Evolutionary conservation across 2,113 vertebrate species (phyloP).

Genomic region (Crypturellus undulatus): DNA sequence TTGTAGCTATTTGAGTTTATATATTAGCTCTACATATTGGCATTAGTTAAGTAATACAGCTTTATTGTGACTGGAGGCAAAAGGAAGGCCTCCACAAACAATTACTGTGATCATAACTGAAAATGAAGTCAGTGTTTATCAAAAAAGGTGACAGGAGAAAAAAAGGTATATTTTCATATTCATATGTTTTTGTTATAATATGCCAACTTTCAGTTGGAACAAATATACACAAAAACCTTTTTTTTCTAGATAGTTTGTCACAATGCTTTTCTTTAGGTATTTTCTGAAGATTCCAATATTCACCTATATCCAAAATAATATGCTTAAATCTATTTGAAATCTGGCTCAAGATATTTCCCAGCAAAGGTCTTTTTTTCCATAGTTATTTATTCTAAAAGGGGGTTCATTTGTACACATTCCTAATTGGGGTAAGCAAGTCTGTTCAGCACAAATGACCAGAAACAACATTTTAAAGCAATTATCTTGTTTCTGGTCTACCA

Average conservation of each 20-base stretch:
- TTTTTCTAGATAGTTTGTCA: background rate
- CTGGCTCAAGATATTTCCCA: background rate
- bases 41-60: background rate
- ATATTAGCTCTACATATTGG: background rate
- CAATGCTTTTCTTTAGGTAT: background rate
- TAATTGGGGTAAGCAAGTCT: background rate
- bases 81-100: background rate
- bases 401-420: background rate
- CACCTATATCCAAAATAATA: background rate
- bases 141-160: background rate
- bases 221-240: background rate
- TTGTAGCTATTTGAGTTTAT: background rate
- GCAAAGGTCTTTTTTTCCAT: background rate
- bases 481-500: background rate
- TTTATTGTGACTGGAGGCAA: background rate
- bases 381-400: background rate
- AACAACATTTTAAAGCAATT: background rate
- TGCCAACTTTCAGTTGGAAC: background rate
- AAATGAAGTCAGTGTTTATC: background rate
- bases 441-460: background rate
- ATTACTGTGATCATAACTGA: background rate
- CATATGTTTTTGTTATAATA: background rate
- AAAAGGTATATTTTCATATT: background rate
- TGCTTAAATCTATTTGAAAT: background rate
- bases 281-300: background rate